A percentile compares a stretch with the other conserved stretches of the same genome.
These are phyloP conservation scores for Drosophila pachea DNA, from an alignment of 1,140 invertebrate species.

Conservation along the genomic window DNA sequence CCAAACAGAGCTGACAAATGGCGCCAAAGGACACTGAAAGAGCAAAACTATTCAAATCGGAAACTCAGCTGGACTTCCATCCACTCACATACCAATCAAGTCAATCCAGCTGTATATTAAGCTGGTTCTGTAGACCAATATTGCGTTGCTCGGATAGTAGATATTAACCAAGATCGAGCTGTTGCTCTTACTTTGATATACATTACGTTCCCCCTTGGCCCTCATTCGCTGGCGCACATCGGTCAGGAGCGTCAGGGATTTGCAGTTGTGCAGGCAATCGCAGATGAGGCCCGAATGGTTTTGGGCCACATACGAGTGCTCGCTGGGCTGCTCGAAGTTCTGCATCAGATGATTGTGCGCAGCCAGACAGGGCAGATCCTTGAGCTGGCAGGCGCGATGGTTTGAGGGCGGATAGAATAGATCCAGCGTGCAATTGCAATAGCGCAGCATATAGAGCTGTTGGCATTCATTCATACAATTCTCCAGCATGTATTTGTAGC, in stretches of 20 bases:
- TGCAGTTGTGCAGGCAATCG: slow-evolving; percentile 66
- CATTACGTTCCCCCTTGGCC: neutral
- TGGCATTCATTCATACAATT: slow-evolving; percentile 69
- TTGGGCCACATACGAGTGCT: slow-evolving; percentile 41
- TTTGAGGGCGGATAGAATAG: slow-evolving; percentile 65
- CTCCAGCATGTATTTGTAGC: slow-evolving; percentile 64
- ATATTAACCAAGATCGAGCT: slow-evolving; percentile 45
- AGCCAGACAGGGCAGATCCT: slow-evolving; percentile 63
- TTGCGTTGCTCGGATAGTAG: slow-evolving; percentile 36
- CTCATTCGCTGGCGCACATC: slow-evolving; percentile 44
- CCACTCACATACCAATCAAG: slow-evolving; percentile 54
- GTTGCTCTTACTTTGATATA: neutral
- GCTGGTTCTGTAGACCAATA: slow-evolving; percentile 62
- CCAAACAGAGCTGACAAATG: slow-evolving; percentile 86
- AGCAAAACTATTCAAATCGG: neutral
- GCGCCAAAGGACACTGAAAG: slow-evolving; percentile 84
- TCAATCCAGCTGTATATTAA: slow-evolving; percentile 71
- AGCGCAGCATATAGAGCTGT: slow-evolving; percentile 53
- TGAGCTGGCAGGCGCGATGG: slow-evolving; percentile 45
- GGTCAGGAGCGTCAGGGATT: slow-evolving; percentile 51
- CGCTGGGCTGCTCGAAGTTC: slow-evolving; percentile 45
- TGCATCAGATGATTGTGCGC: slow-evolving; percentile 46
- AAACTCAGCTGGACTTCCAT: neutral
- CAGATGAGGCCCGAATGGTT: slow-evolving; percentile 50
- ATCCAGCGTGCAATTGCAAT: slow-evolving; percentile 72